Percentiles rank a stretch among this genome's conserved stretches.
These are phyloP conservation scores for Carpatolechia fugitivella DNA, from an alignment of 2,888 invertebrate genomes.

Conservation along the genomic window DNA sequence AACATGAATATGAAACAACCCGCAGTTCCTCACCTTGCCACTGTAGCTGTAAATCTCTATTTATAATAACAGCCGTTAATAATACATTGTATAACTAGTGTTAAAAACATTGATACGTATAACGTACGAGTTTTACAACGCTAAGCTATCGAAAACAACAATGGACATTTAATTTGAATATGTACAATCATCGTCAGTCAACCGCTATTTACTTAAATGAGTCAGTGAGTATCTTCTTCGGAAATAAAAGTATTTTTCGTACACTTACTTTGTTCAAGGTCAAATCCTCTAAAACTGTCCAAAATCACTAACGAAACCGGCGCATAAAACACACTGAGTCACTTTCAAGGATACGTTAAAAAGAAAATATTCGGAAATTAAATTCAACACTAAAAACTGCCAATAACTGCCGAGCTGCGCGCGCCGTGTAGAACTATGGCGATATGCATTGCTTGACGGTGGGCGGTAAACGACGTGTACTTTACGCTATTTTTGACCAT, in stretches of 20 bases:
- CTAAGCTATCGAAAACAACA: too few species aligned
- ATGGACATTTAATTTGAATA: too few species aligned
- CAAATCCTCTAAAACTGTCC: not conserved
- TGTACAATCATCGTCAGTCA: not conserved
- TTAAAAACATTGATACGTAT: too few species aligned
- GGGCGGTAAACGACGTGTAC: constrained; percentile 36
- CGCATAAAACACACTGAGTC: not conserved
- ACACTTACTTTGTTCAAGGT: constrained; percentile 5
- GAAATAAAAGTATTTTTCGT: not conserved
- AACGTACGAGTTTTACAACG: too few species aligned
- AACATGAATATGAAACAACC: not conserved
- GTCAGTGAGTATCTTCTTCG: not conserved
- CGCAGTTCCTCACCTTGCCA: not conserved
- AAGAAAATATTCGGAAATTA: not conserved
- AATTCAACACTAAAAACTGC: constrained; percentile 5
- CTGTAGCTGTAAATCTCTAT: not conserved
- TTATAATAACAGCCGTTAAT: not conserved
- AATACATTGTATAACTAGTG: too few species aligned
- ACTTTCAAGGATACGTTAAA: not conserved
- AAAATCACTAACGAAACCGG: not conserved
- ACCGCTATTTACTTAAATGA: not conserved
- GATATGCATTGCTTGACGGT: constrained; percentile 46
- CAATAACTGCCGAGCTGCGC: constrained; percentile 42
- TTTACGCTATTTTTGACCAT: constrained; percentile 51
- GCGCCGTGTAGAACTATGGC: constrained; percentile 57